Evolutionary conservation across 1,140 invertebrate genomes (phyloP), one percentile per base, ranked within the genome.

Genomic region (Prorops nasuta): DNA sequence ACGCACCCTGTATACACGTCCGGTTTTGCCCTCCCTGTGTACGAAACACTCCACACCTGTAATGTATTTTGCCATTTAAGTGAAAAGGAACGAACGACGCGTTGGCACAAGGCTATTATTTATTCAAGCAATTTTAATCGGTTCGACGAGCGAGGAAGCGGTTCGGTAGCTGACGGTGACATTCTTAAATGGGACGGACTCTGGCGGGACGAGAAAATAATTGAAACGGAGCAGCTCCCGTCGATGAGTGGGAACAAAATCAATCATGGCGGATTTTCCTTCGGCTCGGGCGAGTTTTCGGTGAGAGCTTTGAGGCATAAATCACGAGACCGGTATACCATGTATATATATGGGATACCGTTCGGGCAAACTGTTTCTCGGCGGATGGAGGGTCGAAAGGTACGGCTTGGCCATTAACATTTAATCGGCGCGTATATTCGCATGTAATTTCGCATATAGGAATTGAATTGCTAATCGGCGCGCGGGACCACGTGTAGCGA

Each of bases 381-480:
- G 42, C 16, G 17, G 3, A 0, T 15, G 8, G 6, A 3, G 19
- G 15, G 19, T 9, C 12, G 40, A 28, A 4, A 45, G 40, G 31
- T 45, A 28, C 32, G 24, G 21, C 12, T 19, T 12, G 19, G 19
- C 35, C 32, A 47, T 37, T 44, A 53, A 58, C 34, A 49, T 49
- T 58, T 58, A 58, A 54, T 58, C 42, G 46, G 46, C 14, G 24
- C 48, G 46, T 54, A 42, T 37, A 42, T 20, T 20, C 14, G 14
- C 16, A 17, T 19, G 39, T 49, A 53, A 53, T 53, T 41, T 53
- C 38, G 37, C 43, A 58, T 54, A 15, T 17, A 14, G 24, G 37
- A 32, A 50, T 59, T 52, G 51, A 45, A 50, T 59, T 28, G 40
- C 56, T 57, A 54, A 49, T 58, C 43, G 20, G 4, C 4, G 4